These are phyloP conservation scores for Helostoma temminkii DNA, from an alignment of 2,797 vertebrate genomes.

Conservation along the genomic window DNA sequence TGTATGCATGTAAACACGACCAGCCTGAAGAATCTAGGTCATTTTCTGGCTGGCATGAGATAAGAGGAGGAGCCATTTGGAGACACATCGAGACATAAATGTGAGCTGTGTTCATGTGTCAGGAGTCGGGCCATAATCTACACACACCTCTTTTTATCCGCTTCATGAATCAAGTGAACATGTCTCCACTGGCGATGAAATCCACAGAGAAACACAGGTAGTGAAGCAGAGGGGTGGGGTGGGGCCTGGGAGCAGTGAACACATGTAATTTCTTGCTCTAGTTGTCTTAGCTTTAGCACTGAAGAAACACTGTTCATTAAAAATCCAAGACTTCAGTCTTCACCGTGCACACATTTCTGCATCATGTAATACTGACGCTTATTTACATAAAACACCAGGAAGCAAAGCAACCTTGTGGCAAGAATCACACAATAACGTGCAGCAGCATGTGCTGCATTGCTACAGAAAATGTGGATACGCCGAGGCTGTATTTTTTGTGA, in stretches of 20 bases:
- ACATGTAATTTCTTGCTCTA: slow-evolving; percentile 67
- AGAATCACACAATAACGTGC: slow-evolving; percentile 38
- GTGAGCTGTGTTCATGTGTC: slow-evolving; percentile 52
- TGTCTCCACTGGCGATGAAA: slow-evolving; percentile 60
- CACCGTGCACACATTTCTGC: slow-evolving; percentile 36
- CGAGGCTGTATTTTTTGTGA: neutral
- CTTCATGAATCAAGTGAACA: slow-evolving; percentile 52
- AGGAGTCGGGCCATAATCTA: slow-evolving; percentile 59
- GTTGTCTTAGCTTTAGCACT: slow-evolving; percentile 49
- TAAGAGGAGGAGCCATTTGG: slow-evolving; percentile 57
- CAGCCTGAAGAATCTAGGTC: slow-evolving; percentile 75
- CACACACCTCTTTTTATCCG: slow-evolving; percentile 55
- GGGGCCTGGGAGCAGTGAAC: neutral
- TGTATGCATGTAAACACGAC: slow-evolving; percentile 69
- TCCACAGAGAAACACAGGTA: slow-evolving; percentile 60
- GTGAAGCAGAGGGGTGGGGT: slow-evolving; percentile 22
- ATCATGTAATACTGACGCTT: slow-evolving; percentile 58
- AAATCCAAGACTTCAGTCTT: slow-evolving; percentile 42
- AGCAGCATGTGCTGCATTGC: slow-evolving; percentile 42
- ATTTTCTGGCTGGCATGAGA: slow-evolving; percentile 66
- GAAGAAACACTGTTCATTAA: slow-evolving; percentile 67
- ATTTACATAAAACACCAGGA: slow-evolving; percentile 30
- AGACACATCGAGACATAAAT: slow-evolving; percentile 44
- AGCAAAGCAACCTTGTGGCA: slow-evolving; percentile 22
- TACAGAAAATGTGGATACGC: slow-evolving; percentile 14